Percentiles rank a stretch among this genome's conserved stretches.
phyloP scores from a whole-genome alignment of 2,113 vertebrate genomes.

The Bufo bufo region DNA sequence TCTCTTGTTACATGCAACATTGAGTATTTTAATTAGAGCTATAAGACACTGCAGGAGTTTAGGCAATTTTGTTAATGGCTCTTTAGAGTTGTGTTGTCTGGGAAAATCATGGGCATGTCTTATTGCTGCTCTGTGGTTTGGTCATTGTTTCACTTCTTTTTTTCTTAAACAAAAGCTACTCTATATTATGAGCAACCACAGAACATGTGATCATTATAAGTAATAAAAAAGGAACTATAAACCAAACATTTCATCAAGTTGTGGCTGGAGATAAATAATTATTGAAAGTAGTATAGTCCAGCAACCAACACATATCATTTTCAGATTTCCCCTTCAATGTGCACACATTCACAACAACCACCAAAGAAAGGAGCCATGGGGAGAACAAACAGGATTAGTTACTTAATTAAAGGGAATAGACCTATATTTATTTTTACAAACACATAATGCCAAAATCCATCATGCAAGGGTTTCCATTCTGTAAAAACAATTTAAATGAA shows the following conservation, averaged over 20 bases:
- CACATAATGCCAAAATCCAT: not conserved
- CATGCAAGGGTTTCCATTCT: not conserved
- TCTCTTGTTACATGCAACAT: conserved; percentile 27
- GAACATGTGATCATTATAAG: conserved; percentile 15
- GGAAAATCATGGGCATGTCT: conserved; percentile 1
- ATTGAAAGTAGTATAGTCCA: not conserved
- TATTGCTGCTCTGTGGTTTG: conserved; percentile 20
- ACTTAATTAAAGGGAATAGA: conserved; percentile 4
- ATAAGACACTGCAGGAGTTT: not conserved
- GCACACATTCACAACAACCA: not conserved
- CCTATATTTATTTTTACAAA: conserved; percentile 6
- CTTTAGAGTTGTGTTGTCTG: conserved; percentile 16
- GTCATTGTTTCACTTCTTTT: conserved; percentile 27
- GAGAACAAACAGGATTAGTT: not conserved
- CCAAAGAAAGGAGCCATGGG: not conserved
- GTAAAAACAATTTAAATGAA: not conserved
- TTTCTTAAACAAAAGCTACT: conserved; percentile 20
- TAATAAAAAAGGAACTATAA: conserved; percentile 31
- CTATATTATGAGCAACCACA: conserved; percentile 14
- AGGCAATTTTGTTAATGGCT: conserved; percentile 9
- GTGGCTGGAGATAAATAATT: conserved; percentile 24
- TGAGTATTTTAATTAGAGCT: conserved; percentile 31
- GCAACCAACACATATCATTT: not conserved
- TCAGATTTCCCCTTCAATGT: conserved; percentile 4
- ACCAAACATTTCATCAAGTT: conserved; percentile 35